Base-by-base conservation (phyloP, 2,113 vertebrate genomes). In the Pachycephala philippinensis region DNA sequence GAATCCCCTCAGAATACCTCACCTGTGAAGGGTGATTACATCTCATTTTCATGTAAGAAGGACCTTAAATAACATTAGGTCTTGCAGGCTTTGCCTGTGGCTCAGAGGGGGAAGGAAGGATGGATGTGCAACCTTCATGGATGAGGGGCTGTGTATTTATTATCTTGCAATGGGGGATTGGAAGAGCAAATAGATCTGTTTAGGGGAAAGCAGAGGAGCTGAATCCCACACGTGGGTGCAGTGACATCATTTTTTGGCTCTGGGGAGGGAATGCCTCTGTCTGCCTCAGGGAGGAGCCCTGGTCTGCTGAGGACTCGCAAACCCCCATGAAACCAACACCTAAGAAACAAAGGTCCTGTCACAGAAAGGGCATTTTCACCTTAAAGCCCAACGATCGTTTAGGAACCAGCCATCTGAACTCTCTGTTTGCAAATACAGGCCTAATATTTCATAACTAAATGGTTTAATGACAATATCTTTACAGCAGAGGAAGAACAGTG, bases 21-120 rank as follows among this genome's bases (percentile, higher is more conserved):
- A 85, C 59, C 96, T 87, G 59, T 90, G 91, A 97, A 95, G 95
- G 93, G 83, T 49, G 77, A 96, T 94, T 92, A 87, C 40, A 17
- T 3, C 87, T 75, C 68, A 35, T 61, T 65, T 72, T 65, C 65
- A 13, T 15, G 37, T 84, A 6, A 72, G 65, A 47, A 64, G 37
- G 65, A 22, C 85, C 85, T 90, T 83, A 70, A 87, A 90, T 60
- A 72, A 31, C 22, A 61, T 15, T 3, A 30, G 88, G 86, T 6
- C 76, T 66, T 53, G 22, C 13, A 45, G 89, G 71, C 89, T 63
- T 35, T 0, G 5, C 47, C 31, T 5, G 19, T 21, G 72, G 53
- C n/a, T 61, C 40, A 3, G 33, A 74, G 54, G 77, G 59, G 63
- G 81, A 57, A 42, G 87, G 39, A 33, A 42, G 87, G 39, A 33